Evolutionary conservation across 2,888 invertebrate species (phyloP).

Genomic region (Halocaridina rubra): DNA sequence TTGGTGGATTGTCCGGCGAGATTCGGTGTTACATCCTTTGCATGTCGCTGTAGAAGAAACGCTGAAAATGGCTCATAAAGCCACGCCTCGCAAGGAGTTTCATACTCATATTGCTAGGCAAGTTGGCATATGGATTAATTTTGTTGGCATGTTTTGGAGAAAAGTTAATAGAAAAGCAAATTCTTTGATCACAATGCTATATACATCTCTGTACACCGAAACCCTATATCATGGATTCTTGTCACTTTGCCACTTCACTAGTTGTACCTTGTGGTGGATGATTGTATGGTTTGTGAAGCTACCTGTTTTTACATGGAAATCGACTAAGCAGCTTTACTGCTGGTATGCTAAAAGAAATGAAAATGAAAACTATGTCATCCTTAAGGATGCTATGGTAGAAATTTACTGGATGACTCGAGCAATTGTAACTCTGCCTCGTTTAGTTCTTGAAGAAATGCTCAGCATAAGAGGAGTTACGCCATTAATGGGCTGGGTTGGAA

Average conservation of each 20-base stretch:
- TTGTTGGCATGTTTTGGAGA: neutral
- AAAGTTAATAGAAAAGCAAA: neutral
- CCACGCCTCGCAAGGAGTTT: neutral
- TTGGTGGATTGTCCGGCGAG: neutral
- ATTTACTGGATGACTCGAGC: slow-evolving; percentile 56
- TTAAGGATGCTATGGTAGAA: slow-evolving; percentile 34
- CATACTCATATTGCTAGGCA: neutral
- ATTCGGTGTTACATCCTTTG: neutral
- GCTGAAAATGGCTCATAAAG: neutral
- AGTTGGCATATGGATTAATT: neutral
- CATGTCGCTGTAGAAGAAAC: slow-evolving; percentile 1
- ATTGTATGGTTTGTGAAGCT: neutral
- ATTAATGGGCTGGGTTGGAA: slow-evolving; percentile 40
- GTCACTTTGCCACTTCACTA: neutral
- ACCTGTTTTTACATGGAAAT: neutral
- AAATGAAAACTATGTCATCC: slow-evolving; percentile 1
- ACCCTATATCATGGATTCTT: no score
- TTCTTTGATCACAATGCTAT: neutral
- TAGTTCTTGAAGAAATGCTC: slow-evolving; percentile 43
- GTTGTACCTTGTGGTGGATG: neutral
- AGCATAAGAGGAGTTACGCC: slow-evolving; percentile 33
- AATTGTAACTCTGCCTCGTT: slow-evolving; percentile 46
- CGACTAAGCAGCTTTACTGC: neutral
- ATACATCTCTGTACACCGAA: neutral
- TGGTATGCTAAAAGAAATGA: neutral